A percentile compares a stretch with the other conserved stretches of the same genome.
Evolutionary conservation across 92 coral and sea anemone genomes (phyloP).

Genomic region (Pocillopora meandrina): DNA sequence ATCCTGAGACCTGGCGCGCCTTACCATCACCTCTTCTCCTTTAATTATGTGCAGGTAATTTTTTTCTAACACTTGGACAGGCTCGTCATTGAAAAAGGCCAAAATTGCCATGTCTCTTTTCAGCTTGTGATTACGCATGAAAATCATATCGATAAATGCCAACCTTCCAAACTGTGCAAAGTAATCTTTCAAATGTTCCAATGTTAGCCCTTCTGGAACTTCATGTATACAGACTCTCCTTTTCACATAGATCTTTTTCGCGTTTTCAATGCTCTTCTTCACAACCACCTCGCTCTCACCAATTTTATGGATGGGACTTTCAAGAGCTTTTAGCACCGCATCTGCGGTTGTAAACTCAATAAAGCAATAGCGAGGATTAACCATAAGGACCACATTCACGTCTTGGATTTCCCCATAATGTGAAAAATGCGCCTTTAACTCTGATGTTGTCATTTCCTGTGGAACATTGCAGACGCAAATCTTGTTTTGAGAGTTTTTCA

Average conservation of each 20-base stretch:
- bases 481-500: conserved; percentile 20
- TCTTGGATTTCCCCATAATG: conserved; percentile 38
- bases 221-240: conserved; percentile 55
- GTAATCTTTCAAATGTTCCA: conserved; percentile 57
- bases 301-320: conserved; percentile 31
- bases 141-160: conserved; percentile 35
- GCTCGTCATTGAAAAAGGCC: conserved; percentile 42
- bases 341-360: conserved; percentile 52
- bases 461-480: conserved; percentile 49
- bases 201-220: conserved; percentile 51
- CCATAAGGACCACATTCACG: conserved; percentile 19
- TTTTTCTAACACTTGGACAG: conserved; percentile 27
- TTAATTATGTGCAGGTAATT: conserved; percentile 32
- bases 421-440: conserved; percentile 48
- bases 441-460: conserved; percentile 6
- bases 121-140: conserved; percentile 27
- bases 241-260: conserved; percentile 32
- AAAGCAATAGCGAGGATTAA: conserved; percentile 58
- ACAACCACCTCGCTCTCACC: conserved; percentile 43
- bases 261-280: conserved; percentile 44
- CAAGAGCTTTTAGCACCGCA: conserved; percentile 48
- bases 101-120: conserved; percentile 58
- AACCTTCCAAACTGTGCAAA: conserved; percentile 64
- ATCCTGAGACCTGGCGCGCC: conserved; percentile 43
- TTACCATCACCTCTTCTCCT: conserved; percentile 52